These are phyloP conservation scores for Ptychodera flava DNA, from an alignment of 35 echinoderm and acorn worm species.

Conservation along the genomic window DNA sequence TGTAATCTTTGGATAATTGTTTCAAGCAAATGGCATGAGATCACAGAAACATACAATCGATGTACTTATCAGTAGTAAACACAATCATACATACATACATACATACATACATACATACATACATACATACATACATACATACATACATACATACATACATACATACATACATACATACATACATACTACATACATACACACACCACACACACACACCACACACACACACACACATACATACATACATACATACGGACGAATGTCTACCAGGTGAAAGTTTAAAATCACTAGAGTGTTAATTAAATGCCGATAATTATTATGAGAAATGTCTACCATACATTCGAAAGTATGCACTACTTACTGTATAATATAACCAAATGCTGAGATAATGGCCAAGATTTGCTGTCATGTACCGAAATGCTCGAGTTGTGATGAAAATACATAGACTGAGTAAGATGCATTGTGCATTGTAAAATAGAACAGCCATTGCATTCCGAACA, in stretches of 20 bases:
- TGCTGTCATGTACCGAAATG: no score
- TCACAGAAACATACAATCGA: no score
- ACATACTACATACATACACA: not conserved
- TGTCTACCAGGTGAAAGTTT: not conserved
- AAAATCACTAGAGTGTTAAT: not conserved
- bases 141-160: not conserved
- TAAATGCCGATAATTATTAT: not conserved
- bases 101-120: not conserved
- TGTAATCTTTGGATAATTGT: no score
- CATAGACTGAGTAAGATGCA: no score
- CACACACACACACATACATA: not conserved
- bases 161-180: not conserved
- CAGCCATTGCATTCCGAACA: no score
- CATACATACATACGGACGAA: not conserved
- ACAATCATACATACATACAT: not conserved
- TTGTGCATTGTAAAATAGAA: no score
- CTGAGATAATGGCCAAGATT: no score
- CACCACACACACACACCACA: not conserved
- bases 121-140: not conserved
- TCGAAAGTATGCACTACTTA: no score
- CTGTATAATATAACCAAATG: no score
- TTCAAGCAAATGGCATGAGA: no score
- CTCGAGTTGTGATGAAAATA: no score
- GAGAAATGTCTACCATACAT: not conserved
- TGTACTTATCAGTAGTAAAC: not conserved